These are phyloP conservation scores for Falco biarmicus DNA, from an alignment of 2,797 vertebrate genomes.

Conservation along the genomic window DNA sequence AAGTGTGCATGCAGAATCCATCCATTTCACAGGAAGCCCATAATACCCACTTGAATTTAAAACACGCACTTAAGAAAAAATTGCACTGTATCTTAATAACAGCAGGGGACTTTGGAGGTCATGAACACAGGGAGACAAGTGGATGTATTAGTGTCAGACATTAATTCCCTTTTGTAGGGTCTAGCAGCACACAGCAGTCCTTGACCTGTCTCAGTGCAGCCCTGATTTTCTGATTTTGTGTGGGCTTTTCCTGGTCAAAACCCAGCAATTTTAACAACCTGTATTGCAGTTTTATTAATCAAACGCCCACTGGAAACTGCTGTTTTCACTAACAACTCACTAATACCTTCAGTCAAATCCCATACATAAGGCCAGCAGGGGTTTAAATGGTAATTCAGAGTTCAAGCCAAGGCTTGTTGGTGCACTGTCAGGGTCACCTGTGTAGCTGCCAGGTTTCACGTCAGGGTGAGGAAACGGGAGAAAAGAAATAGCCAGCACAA, in stretches of 20 bases:
- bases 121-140: neutral
- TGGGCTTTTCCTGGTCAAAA: neutral
- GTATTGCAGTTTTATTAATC: neutral
- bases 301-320: neutral
- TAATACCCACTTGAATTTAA: slow-evolving; percentile 39
- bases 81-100: neutral
- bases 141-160: neutral
- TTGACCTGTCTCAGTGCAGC: neutral
- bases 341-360: neutral
- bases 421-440: neutral
- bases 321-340: neutral
- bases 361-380: neutral
- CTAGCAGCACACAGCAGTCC: neutral
- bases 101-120: neutral
- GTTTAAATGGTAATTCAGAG: neutral
- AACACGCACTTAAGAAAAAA: slow-evolving; percentile 9
- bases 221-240: neutral
- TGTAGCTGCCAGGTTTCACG: neutral
- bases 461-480: neutral
- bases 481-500: neutral
- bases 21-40: neutral
- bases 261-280: neutral
- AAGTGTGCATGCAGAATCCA: neutral
- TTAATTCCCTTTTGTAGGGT: neutral
- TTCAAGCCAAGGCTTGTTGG: neutral